Base-by-base conservation (phyloP, 2,113 vertebrate genomes). In the Pungitius pungitius region DNA sequence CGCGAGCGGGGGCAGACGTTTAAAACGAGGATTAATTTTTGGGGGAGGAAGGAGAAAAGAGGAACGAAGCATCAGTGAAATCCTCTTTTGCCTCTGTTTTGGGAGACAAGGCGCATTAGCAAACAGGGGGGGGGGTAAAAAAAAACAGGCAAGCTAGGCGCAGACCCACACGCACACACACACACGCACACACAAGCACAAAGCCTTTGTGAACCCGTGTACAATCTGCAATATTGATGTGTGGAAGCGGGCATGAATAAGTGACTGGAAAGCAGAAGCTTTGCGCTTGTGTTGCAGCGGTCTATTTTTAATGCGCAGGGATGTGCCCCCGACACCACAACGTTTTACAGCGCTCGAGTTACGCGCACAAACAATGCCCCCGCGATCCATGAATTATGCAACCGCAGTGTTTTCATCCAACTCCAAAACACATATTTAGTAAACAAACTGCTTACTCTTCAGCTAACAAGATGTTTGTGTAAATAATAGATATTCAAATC, bases 401-500 rank as follows among this genome's bases (percentile, higher is more conserved):
- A 49, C 69, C 8, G 22, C 54, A 1, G 42, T 30, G 52, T 84
- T 92, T 88, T 77, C 83, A 85, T 83, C 72, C 87, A 12, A 2
- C 75, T 76, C 71, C 87, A 85, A 80, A 89, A 89, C 84, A 83
- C 80, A 77, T 92, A 89, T 94, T 94, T 93, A 90, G 94, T 94
- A 94, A 95, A 95, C 92, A 95, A 93, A 92, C 90, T 90, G 90
- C 87, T 93, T 91, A 90, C 88, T 91, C 85, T 88, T 88, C 74
- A 70, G 79, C 85, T 88, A 86, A 91, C 93, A 93, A 90, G 85
- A 90, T 91, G 92, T 93, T 91, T 91, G 80, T 86, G 88, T 94
- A 88, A 93, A 94, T 94, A 94, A 94, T 94, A 92, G 82, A 94
- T 94, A 91, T 91, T 91, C 54, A 91, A 89, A 91, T 88, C 55